phyloP scores from a whole-genome alignment of 1,140 invertebrate genomes.

The Lasioglossum baleicum region DNA sequence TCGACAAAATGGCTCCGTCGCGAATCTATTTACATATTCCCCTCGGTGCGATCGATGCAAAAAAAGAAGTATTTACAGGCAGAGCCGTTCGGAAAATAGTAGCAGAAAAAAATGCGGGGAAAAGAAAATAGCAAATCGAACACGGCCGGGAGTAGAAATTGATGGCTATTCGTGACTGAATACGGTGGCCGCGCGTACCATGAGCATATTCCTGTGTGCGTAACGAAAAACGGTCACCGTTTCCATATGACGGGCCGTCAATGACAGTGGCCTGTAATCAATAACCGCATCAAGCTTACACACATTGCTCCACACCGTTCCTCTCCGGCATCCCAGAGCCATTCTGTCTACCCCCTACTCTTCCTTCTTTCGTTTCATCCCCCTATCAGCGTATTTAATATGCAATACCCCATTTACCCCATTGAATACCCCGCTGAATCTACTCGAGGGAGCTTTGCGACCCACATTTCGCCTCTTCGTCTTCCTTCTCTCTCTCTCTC shows the following conservation, averaged over 20 bases:
- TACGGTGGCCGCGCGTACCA: constrained; percentile 16
- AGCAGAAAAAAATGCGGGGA: neutral
- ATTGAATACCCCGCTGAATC: constrained; percentile 69
- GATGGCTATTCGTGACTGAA: constrained; percentile 38
- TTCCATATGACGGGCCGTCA: constrained; percentile 71
- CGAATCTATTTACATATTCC: neutral
- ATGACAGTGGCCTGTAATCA: constrained; percentile 75
- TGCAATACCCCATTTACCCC: constrained; percentile 74
- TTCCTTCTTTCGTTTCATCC: constrained; percentile 55
- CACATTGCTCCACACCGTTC: constrained; percentile 63
- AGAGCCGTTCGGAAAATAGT: neutral
- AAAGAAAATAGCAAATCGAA: neutral
- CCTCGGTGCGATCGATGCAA: neutral
- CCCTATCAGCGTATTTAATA: constrained; percentile 69
- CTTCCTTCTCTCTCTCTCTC: neutral
- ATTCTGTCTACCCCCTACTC: constrained; percentile 23
- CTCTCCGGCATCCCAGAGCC: constrained; percentile 44
- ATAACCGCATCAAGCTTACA: constrained; percentile 75
- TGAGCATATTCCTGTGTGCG: constrained; percentile 22
- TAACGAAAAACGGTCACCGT: constrained; percentile 61
- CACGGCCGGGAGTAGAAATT: constrained; percentile 19
- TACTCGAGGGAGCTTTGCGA: constrained; percentile 64
- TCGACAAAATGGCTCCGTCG: neutral
- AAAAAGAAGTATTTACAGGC: neutral
- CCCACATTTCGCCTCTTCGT: constrained; percentile 64